Conservation (phyloP, 2,113 vertebrate species). For the Xenotilapia leptura region DNA sequence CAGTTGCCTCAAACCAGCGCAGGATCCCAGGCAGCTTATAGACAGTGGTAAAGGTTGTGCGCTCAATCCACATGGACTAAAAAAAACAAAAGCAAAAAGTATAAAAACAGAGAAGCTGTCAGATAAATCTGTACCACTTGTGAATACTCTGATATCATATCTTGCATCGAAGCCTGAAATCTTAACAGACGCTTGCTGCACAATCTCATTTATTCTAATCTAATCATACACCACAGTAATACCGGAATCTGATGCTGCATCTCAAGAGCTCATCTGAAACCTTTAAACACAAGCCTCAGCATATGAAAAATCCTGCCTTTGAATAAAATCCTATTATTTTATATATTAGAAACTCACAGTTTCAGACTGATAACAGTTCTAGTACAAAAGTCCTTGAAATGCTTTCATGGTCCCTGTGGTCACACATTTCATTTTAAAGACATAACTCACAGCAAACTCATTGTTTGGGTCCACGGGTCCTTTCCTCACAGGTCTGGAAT, state of each 20-base stretch:
- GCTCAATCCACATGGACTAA: constrained; percentile 99
- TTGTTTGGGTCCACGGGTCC: constrained; percentile 92
- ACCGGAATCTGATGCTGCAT: not conserved
- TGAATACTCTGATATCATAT: not conserved
- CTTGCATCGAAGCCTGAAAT: not conserved
- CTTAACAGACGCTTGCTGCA: not conserved
- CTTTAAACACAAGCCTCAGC: not conserved
- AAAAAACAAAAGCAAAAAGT: not conserved
- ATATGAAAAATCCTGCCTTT: not conserved
- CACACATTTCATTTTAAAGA: not conserved
- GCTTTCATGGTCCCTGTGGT: not conserved
- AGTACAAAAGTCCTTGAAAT: not conserved
- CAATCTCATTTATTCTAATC: not conserved
- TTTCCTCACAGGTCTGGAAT: constrained; percentile 90
- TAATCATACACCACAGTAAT: not conserved
- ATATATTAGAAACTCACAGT: not conserved
- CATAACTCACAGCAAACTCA: constrained; percentile 89
- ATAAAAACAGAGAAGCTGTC: not conserved
- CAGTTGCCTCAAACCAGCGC: constrained; percentile 91
- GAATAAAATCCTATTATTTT: not conserved
- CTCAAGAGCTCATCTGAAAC: not conserved
- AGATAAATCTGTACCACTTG: not conserved
- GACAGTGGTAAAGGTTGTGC: constrained; percentile 87
- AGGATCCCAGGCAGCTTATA: constrained; percentile 96
- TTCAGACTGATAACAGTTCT: not conserved